Conservation (phyloP, 2,797 vertebrate species). For the Karalla daura region DNA sequence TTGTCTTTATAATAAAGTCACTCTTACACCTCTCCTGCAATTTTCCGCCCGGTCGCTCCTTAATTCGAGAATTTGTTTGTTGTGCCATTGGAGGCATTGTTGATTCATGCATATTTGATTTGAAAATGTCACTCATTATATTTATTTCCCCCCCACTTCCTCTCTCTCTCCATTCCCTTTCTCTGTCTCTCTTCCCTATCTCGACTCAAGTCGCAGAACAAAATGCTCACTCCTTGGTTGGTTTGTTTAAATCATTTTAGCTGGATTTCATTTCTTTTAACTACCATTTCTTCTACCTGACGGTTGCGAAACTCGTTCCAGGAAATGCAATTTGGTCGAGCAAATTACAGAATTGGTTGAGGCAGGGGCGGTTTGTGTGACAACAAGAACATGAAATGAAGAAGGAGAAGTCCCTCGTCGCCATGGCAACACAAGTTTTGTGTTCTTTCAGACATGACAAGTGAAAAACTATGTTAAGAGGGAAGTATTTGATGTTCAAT, state of each 20-base stretch:
- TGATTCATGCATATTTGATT: slow-evolving; percentile 81
- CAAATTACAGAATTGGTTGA: slow-evolving; percentile 40
- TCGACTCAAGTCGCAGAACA: slow-evolving; percentile 43
- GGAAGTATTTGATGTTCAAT: slow-evolving; percentile 1
- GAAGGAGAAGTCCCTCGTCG: slow-evolving; percentile 12
- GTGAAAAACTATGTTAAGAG: slow-evolving; percentile 4
- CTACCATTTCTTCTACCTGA: background rate
- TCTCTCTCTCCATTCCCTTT: slow-evolving; percentile 26
- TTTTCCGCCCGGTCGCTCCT: slow-evolving; percentile 71
- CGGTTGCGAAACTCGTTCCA: background rate
- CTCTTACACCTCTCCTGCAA: slow-evolving; percentile 59
- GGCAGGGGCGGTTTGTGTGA: slow-evolving; percentile 1
- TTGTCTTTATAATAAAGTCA: slow-evolving; percentile 52
- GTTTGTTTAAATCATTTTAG: slow-evolving; percentile 6
- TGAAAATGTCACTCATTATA: slow-evolving; percentile 77
- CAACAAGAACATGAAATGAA: slow-evolving; percentile 23
- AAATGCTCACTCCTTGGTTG: slow-evolving; percentile 26
- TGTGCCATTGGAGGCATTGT: slow-evolving; percentile 66
- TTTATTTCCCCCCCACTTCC: slow-evolving; percentile 56
- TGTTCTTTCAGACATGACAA: slow-evolving; percentile 21
- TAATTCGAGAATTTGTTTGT: slow-evolving; percentile 75
- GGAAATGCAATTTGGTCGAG: slow-evolving; percentile 22
- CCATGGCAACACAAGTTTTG: slow-evolving; percentile 55
- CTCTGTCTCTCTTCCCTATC: slow-evolving; percentile 18
- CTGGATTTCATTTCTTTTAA: slow-evolving; percentile 12